Base-by-base conservation (phyloP, 2,113 vertebrate species). In the Pica pica region DNA sequence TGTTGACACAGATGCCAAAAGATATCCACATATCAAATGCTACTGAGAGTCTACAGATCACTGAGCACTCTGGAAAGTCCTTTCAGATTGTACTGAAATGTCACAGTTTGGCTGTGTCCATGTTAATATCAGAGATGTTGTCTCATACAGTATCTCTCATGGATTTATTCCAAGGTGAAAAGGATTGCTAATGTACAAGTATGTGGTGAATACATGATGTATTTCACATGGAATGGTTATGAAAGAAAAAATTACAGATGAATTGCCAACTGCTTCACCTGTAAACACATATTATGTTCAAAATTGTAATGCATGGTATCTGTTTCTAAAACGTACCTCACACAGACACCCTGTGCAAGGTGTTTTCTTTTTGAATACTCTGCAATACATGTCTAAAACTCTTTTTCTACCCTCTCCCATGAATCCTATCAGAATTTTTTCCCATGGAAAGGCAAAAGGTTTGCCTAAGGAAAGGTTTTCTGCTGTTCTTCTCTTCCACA, bases 271-370 rank as follows among this genome's bases (percentile, higher is more conserved):
- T 59, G 8, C 5, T 69, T 81, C 46, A 22, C 9, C 15, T 75
- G 27, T 7, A 57, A 65, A 37, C 23, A 75, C 3, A 5, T 15
- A 11, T 0, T 18, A 16, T 22, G 21, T 63, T 83, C 28, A 52
- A 16, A 30, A 27, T 5, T 1, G 1, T 5, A 52, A 46, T 3
- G 7, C 7, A 4, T 7, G 1, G 1, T 19, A 7, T 28, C 23
- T 52, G 8, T 21, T 74, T n/a, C 52, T 44, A 18, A 33, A 4
- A 20, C 2, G 5, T 16, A 35, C 14, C 52, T 70, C 31, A 17
- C 15, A 7, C 5, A 46, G 7, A 22, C 39, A 53, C 18, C 7
- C 39, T 18, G 17, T 24, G 12, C 33, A 65, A 46, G 27, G 22
- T 20, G 16, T 39, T 83, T 74, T 47, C 11, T n/a, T 77, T 81